phyloP scores from a whole-genome alignment of 2,113 vertebrate genomes.

The Empidonax alnorum region DNA sequence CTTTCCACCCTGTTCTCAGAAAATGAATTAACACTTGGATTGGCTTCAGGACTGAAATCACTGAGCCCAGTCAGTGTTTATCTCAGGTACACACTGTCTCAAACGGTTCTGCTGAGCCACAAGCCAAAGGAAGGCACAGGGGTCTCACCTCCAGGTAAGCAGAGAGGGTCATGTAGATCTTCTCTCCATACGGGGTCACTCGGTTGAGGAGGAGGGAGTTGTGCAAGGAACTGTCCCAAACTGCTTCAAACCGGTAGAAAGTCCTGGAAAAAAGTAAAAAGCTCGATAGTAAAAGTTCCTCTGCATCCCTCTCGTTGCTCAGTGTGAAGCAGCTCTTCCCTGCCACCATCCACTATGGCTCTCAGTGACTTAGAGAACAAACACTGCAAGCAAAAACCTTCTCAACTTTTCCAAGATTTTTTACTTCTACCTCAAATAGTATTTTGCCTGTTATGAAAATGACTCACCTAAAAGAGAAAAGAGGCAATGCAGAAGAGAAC shows the following conservation, averaged over 20 bases:
- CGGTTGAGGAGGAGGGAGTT: slow-evolving; percentile 97
- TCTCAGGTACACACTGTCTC: background rate
- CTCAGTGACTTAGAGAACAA: background rate
- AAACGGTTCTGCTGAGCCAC: background rate
- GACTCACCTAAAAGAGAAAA: background rate
- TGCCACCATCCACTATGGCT: background rate
- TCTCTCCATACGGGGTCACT: slow-evolving; percentile 95
- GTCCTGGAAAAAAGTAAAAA: slow-evolving; percentile 77
- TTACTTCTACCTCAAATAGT: background rate
- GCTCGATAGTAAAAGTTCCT: background rate
- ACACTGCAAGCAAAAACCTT: background rate
- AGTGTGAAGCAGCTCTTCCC: background rate
- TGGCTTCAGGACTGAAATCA: background rate
- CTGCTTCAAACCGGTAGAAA: slow-evolving; percentile 96
- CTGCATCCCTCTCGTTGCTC: background rate
- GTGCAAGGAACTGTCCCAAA: slow-evolving; percentile 98
- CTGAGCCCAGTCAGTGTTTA: background rate
- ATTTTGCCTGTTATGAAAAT: background rate
- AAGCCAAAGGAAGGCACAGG: background rate
- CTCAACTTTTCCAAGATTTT: background rate
- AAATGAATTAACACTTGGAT: background rate
- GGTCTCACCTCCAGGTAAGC: slow-evolving; percentile 93
- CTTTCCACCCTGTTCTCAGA: background rate
- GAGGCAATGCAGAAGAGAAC: background rate
- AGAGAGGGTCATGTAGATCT: slow-evolving; percentile 97